These are phyloP conservation scores for Drosophila kohkoa DNA, from an alignment of 1,140 invertebrate species.

Conservation along the genomic window DNA sequence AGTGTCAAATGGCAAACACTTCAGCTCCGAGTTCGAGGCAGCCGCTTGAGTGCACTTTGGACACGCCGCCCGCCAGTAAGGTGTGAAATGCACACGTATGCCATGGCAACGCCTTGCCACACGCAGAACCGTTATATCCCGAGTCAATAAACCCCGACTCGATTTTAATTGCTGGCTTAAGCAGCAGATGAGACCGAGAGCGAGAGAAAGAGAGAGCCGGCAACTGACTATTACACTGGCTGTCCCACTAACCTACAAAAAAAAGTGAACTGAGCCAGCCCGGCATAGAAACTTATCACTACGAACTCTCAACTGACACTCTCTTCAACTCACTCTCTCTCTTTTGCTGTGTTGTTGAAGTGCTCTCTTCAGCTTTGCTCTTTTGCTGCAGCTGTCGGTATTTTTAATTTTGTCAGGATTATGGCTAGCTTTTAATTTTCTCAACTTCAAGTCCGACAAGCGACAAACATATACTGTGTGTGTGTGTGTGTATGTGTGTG, in stretches of 20 bases:
- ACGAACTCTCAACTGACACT: background rate
- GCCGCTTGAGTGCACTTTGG: slow-evolving; percentile 61
- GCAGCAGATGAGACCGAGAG: slow-evolving; percentile 3
- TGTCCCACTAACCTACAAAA: slow-evolving; percentile 66
- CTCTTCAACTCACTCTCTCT: slow-evolving; percentile 28
- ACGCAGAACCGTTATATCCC: slow-evolving; percentile 3
- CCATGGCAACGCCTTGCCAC: slow-evolving; percentile 27
- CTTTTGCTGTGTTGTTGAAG: slow-evolving; percentile 6
- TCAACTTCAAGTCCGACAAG: slow-evolving; percentile 14
- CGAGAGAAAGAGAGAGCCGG: background rate
- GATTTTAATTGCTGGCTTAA: slow-evolving; percentile 75
- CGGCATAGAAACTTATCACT: slow-evolving; percentile 11
- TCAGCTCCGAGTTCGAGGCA: slow-evolving; percentile 31
- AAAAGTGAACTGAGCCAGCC: slow-evolving; percentile 23
- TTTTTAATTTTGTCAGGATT: slow-evolving; percentile 77
- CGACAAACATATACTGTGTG: background rate
- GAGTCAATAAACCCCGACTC: slow-evolving; percentile 59
- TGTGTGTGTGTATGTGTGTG: slow-evolving; percentile 24
- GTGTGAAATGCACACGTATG: slow-evolving; percentile 59
- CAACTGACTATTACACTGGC: slow-evolving; percentile 30
- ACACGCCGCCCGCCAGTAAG: slow-evolving; percentile 17
- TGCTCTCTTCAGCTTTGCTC: slow-evolving; percentile 20
- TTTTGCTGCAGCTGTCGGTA: slow-evolving; percentile 35
- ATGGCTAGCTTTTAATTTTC: slow-evolving; percentile 66
- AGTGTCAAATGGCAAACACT: slow-evolving; percentile 71